Evolutionary conservation across 2,797 vertebrate species (phyloP).

Genomic region (Neostethus bicornis): DNA sequence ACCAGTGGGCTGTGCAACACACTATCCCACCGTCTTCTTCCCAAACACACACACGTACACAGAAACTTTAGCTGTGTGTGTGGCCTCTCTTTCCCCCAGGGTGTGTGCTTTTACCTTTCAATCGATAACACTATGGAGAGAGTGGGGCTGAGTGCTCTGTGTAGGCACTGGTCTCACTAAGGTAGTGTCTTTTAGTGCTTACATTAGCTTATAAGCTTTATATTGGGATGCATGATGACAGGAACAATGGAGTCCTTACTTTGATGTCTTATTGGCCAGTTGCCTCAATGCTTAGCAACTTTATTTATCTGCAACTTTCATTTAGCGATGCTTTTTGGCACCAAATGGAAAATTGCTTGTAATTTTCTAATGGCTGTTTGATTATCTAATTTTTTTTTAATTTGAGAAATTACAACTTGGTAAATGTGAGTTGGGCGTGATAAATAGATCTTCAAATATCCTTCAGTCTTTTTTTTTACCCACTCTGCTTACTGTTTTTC

Average conservation of each 20-base stretch:
- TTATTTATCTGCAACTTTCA: background rate
- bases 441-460: background rate
- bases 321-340: background rate
- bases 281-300: conserved; percentile 8
- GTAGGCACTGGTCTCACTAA: conserved; percentile 58
- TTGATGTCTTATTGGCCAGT: conserved; percentile 11
- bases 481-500: conserved; percentile 33
- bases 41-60: conserved; percentile 23
- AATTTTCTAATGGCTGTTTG: background rate
- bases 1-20: conserved; percentile 51
- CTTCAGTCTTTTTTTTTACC: too few species aligned
- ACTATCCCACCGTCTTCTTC: conserved; percentile 10
- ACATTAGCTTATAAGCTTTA: conserved; percentile 35
- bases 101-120: conserved; percentile 75
- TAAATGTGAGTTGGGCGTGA: background rate
- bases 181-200: conserved; percentile 57
- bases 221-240: conserved; percentile 14
- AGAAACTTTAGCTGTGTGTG: conserved; percentile 75
- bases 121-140: conserved; percentile 78
- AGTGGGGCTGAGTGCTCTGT: conserved; percentile 74
- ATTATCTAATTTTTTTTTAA: conserved; percentile 8
- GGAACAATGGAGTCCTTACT: conserved; percentile 12
- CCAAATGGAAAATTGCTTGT: background rate
- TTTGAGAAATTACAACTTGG: conserved; percentile 1
- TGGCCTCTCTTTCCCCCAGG: conserved; percentile 64